Evolutionary conservation across 2,113 vertebrate species (phyloP), one percentile per base, ranked within the genome.

Genomic region (Alethe castanea): DNA sequence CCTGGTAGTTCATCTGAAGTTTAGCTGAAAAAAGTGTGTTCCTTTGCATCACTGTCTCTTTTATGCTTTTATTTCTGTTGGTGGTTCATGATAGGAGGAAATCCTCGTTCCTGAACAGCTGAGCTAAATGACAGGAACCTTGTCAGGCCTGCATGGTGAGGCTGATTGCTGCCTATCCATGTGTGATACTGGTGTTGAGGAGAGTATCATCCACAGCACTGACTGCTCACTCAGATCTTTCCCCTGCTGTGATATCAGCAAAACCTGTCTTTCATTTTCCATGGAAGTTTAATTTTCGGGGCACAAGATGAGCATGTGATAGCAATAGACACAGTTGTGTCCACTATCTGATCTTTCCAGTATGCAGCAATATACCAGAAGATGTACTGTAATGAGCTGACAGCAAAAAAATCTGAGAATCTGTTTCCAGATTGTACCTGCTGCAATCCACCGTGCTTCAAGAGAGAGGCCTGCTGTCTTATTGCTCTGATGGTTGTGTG

Each of bases 61-160:
- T n/a, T n/a, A 22, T 73, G 14, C 4, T 52, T 36, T n/a, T 38
- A 6, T 84, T 73, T 87, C 56, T 54, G 5, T 67, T 1, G 1
- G 13, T 23, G 25, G 16, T 33, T 65, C 47, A 19, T 52, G 50
- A 31, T 42, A 62, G 60, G 72, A 81, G 35, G 36, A 57, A 40
- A 23, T 71, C 7, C 7, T 19, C 0, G 0, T 53, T 28, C 4
- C 14, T 24, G 52, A 70, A 19, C 19, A 74, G 10, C 19, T 3
- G 17, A 73, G 40, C 36, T 28, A 11, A 65, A 31, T 26, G 50
- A 81, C 54, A 23, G 40, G 56, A 79, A 19, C 61, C n/a, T 56
- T 42, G 38, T 29, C 52, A 61, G 36, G 28, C 26, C 52, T 29
- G 61, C 1, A 1, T 1, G 2, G 14, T 40, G 71, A 73, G 14